Evolutionary conservation across 2,797 vertebrate genomes (phyloP).

Genomic region (Rhinatrema bivittatum): DNA sequence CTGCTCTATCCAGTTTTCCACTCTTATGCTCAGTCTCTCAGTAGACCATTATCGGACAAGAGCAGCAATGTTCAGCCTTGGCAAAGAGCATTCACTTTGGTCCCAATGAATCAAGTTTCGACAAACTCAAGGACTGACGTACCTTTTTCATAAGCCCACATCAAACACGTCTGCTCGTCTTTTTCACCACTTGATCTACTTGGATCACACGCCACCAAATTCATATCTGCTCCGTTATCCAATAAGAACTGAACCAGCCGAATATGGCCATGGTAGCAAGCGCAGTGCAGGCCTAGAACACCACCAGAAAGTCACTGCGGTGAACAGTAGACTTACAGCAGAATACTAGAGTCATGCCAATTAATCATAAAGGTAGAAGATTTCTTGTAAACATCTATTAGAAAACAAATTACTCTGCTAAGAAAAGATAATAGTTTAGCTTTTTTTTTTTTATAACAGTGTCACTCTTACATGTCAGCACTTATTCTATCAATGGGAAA

Average conservation of each 20-base stretch:
- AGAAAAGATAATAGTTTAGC: constrained; percentile 15
- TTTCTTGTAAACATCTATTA: constrained; percentile 7
- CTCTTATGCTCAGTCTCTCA: too few species aligned
- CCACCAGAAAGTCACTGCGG: neutral
- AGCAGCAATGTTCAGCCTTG: too few species aligned
- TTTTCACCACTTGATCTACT: constrained; percentile 95
- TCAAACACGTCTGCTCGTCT: constrained; percentile 93
- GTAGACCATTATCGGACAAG: too few species aligned
- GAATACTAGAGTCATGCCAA: neutral
- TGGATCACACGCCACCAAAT: constrained; percentile 87
- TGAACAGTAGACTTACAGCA: neutral
- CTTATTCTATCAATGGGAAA: constrained; percentile 7
- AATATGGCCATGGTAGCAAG: constrained; percentile 91
- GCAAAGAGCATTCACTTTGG: too few species aligned
- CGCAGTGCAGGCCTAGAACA: constrained; percentile 77
- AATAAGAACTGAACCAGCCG: constrained; percentile 85
- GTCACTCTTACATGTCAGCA: neutral
- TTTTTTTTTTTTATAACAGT: neutral
- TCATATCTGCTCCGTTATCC: constrained; percentile 94
- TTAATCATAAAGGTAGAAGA: constrained; percentile 7
- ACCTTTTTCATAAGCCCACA: constrained; percentile 99
- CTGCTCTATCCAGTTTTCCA: too few species aligned
- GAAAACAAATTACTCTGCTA: neutral
- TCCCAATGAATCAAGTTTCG: too few species aligned
- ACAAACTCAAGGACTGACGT: too few species aligned